Evolutionary conservation across 1,140 invertebrate genomes (phyloP).

Genomic region (Riptortus pedestris): DNA sequence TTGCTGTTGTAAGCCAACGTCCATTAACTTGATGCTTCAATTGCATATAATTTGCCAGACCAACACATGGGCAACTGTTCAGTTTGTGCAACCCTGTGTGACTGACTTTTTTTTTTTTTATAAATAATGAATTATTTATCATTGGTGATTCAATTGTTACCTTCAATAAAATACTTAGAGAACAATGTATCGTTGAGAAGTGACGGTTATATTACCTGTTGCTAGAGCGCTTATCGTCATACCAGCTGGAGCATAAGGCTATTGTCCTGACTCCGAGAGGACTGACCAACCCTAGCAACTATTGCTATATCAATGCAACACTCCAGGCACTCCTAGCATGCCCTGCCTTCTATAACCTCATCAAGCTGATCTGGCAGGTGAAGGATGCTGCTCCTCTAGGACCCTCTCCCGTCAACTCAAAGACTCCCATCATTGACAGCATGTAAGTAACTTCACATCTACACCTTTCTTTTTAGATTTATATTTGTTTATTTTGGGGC

Average conservation of each 20-base stretch:
- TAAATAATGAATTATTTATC: too few species aligned
- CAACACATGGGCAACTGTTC: too few species aligned
- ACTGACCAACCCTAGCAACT: constrained; percentile 82
- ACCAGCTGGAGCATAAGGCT: constrained; percentile 59
- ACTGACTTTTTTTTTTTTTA: too few species aligned
- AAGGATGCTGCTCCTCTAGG: constrained; percentile 28
- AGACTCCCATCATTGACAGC: constrained; percentile 80
- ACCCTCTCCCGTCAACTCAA: constrained; percentile 41
- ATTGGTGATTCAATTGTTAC: too few species aligned
- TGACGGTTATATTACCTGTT: too few species aligned
- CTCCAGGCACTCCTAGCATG: constrained; percentile 82
- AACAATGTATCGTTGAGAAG: too few species aligned
- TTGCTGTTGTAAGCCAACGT: too few species aligned
- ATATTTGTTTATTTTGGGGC: neutral
- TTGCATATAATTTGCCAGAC: too few species aligned
- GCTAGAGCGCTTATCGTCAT: constrained; percentile 38
- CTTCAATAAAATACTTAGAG: too few species aligned
- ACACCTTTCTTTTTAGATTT: neutral
- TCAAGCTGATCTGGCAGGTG: constrained; percentile 55
- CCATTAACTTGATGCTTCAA: too few species aligned
- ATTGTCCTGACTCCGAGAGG: constrained; percentile 72
- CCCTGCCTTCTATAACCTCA: constrained; percentile 84
- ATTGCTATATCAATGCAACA: constrained; percentile 91
- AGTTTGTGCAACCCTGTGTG: too few species aligned
- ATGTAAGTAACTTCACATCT: constrained; percentile 79